phyloP scores from a whole-genome alignment of 2,888 invertebrate species.

The Phortica okadai region DNA sequence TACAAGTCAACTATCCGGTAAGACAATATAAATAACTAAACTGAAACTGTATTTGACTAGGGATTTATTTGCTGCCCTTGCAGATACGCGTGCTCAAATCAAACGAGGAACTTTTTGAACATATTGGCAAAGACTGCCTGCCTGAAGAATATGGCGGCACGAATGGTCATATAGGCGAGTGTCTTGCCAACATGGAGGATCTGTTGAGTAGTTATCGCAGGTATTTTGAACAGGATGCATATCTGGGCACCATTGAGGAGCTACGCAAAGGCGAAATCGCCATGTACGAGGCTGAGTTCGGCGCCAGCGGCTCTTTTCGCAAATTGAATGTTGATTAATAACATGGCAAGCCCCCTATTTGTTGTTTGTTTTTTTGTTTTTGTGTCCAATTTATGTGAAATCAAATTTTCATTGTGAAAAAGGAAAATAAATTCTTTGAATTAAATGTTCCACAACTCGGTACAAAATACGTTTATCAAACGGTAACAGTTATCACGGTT shows the following conservation, averaged over 20 bases:
- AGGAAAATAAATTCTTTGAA: too few relatives aligned
- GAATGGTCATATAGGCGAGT: conserved; percentile 66
- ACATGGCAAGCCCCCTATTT: background rate
- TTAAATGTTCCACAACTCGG: too few relatives aligned
- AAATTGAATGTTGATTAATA: conserved; percentile 61
- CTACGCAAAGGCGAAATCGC: conserved; percentile 59
- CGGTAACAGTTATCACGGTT: too few relatives aligned
- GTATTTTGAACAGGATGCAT: conserved; percentile 65
- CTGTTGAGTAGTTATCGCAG: conserved; percentile 63
- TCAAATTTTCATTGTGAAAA: too few relatives aligned
- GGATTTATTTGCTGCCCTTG: background rate
- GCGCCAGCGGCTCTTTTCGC: conserved; percentile 66
- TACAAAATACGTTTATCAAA: too few relatives aligned
- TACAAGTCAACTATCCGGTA: conserved; percentile 61
- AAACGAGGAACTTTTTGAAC: conserved; percentile 59
- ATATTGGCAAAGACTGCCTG: conserved; percentile 63
- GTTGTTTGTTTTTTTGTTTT: background rate
- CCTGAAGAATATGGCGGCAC: conserved; percentile 70
- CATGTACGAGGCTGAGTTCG: conserved; percentile 68
- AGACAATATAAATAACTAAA: conserved; percentile 8
- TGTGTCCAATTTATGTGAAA: too few relatives aligned
- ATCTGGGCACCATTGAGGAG: conserved; percentile 66
- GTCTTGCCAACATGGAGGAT: conserved; percentile 69
- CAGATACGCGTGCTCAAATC: conserved; percentile 61
- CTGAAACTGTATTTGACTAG: background rate